Evolutionary conservation across 2,888 invertebrate genomes (phyloP).

Genomic region (Schizaphis graminum): DNA sequence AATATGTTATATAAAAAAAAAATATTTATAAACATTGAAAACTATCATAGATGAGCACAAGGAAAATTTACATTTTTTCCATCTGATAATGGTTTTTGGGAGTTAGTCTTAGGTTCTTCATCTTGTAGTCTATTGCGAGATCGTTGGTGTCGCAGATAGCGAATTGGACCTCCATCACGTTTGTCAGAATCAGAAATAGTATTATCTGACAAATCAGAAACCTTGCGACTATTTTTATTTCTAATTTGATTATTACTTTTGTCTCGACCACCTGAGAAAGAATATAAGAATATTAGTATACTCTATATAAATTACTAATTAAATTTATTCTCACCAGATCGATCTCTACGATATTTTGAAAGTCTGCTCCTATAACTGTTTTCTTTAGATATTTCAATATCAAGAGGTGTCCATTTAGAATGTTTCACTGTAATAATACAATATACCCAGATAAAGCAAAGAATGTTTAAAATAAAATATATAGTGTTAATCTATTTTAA

Average conservation of each 20-base stretch:
- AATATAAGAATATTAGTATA: neutral
- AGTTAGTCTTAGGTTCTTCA: slow-evolving; percentile 44
- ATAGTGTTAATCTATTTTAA: neutral
- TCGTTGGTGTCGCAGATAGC: slow-evolving; percentile 52
- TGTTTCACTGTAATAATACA: slow-evolving; percentile 62
- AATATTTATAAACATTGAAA: neutral
- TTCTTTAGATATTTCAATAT: slow-evolving; percentile 84
- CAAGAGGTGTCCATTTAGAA: slow-evolving; percentile 89
- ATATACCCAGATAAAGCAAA: neutral
- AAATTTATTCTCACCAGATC: slow-evolving; percentile 39
- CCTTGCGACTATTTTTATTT: slow-evolving; percentile 66
- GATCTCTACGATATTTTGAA: slow-evolving; percentile 69
- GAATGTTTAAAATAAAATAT: neutral
- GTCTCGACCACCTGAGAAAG: slow-evolving; percentile 66
- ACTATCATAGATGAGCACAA: neutral
- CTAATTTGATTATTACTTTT: slow-evolving; percentile 66
- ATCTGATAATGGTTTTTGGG: slow-evolving; percentile 38
- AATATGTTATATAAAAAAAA: neutral
- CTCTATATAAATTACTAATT: slow-evolving; percentile 2
- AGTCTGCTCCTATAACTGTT: slow-evolving; percentile 78
- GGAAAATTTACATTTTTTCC: slow-evolving; percentile 51
- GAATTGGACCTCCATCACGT: slow-evolving; percentile 62
- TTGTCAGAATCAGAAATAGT: slow-evolving; percentile 51
- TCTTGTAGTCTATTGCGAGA: slow-evolving; percentile 59
- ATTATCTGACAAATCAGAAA: slow-evolving; percentile 47